phyloP scores from a whole-genome alignment of 2,113 vertebrate genomes.

The Corythoichthys intestinalis region DNA sequence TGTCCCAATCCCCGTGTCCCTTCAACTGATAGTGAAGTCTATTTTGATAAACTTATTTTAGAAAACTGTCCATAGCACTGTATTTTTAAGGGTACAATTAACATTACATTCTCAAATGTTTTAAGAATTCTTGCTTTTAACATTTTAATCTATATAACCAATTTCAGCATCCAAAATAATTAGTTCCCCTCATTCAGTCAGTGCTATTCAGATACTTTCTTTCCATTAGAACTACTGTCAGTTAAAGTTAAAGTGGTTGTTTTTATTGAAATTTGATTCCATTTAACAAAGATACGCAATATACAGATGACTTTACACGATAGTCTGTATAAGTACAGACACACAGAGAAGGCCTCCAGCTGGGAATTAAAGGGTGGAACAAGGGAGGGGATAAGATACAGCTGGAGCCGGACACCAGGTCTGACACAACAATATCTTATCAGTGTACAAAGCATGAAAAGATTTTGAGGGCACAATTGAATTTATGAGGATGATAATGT shows the following conservation, averaged over 20 bases:
- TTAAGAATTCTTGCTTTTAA: too few relatives aligned
- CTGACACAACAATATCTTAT: conserved; percentile 22
- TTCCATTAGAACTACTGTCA: neutral
- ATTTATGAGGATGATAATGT: neutral
- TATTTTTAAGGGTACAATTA: too few relatives aligned
- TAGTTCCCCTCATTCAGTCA: too few relatives aligned
- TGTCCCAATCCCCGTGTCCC: too few relatives aligned
- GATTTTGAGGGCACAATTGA: neutral
- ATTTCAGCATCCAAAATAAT: neutral
- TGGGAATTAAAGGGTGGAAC: conserved; percentile 43
- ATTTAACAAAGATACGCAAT: neutral
- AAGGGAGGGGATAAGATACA: conserved; percentile 55
- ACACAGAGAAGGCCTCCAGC: conserved; percentile 45
- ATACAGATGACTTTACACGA: conserved; percentile 3
- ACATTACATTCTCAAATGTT: too few relatives aligned
- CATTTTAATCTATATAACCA: too few relatives aligned
- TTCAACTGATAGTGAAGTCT: too few relatives aligned
- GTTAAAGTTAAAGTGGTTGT: neutral
- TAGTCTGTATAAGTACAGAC: conserved; percentile 9
- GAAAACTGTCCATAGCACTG: too few relatives aligned
- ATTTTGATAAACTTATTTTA: too few relatives aligned
- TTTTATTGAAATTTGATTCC: neutral
- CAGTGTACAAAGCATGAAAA: conserved; percentile 11
- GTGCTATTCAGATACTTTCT: neutral
- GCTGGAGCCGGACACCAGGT: conserved; percentile 39